Conservation (phyloP, 1,140 invertebrate species). For the Drosophila sechellia region DNA sequence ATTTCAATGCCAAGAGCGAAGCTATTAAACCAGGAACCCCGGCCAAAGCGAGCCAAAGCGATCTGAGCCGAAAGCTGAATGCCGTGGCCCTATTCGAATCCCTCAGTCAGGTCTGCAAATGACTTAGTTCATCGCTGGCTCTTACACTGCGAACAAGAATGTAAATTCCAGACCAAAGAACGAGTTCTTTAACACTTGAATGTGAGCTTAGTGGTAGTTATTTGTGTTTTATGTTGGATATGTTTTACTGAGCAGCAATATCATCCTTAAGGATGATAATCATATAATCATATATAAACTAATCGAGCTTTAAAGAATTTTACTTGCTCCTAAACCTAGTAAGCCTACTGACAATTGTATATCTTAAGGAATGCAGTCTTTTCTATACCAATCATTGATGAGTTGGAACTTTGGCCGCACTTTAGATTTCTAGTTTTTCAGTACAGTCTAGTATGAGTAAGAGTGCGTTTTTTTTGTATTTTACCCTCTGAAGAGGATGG, state of each 20-base stretch:
- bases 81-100: conserved; percentile 50
- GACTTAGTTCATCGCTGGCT: conserved; percentile 30
- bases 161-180: no score
- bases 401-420: background rate
- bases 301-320: no score
- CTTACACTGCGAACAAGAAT: conserved; percentile 5
- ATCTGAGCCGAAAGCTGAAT: conserved; percentile 30
- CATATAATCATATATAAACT: no score
- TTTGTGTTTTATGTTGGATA: no score
- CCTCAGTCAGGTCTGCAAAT: conserved; percentile 46
- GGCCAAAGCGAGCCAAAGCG: conserved; percentile 25
- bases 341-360: no score
- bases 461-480: conserved; percentile 47
- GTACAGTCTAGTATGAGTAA: conserved; percentile 30
- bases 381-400: background rate
- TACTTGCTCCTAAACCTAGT: no score
- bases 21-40: conserved; percentile 60
- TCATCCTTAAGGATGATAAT: no score
- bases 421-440: background rate
- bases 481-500: conserved; percentile 16
- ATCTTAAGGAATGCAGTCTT: background rate
- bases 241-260: no score
- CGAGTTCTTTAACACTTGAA: no score
- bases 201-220: no score
- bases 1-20: conserved; percentile 73